Evolutionary conservation across 2,113 vertebrate species (phyloP).

Genomic region (Pyxicephalus adspersus): DNA sequence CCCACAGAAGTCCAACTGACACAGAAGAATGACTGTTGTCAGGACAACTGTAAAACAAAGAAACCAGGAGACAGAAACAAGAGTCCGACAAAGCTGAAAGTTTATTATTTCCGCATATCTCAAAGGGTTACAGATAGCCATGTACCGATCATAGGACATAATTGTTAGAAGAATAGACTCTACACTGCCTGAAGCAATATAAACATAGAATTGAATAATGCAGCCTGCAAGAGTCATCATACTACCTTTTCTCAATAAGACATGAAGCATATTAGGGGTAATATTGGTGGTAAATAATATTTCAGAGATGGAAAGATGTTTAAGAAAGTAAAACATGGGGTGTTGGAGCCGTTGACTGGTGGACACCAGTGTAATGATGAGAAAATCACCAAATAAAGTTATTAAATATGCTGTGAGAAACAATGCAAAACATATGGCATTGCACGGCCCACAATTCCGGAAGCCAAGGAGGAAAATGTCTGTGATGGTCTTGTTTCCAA

Average conservation of each 20-base stretch:
- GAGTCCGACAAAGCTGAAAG: not conserved
- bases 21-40: conserved; percentile 16
- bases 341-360: conserved; percentile 17
- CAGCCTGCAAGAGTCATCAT: conserved; percentile 6
- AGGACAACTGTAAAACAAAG: conserved; percentile 20
- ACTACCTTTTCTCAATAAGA: conserved; percentile 13
- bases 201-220: conserved; percentile 34
- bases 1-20: conserved; percentile 30
- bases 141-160: conserved; percentile 66
- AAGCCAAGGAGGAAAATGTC: conserved; percentile 63
- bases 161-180: conserved; percentile 62
- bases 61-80: conserved; percentile 6
- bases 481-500: conserved; percentile 11
- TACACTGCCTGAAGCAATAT: conserved; percentile 25
- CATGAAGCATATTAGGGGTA: conserved; percentile 17
- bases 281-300: conserved; percentile 29
- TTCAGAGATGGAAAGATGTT: conserved; percentile 27
- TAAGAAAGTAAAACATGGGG: conserved; percentile 38
- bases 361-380: conserved; percentile 10
- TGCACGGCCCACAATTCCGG: conserved; percentile 23
- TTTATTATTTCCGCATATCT: conserved; percentile 18
- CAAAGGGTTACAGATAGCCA: conserved; percentile 61
- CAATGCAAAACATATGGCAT: not conserved
- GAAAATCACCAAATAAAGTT: conserved; percentile 19
- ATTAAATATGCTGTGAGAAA: not conserved